Evolutionary conservation across 1,140 invertebrate genomes (phyloP).

Genomic region (Globodera ellingtonae): DNA sequence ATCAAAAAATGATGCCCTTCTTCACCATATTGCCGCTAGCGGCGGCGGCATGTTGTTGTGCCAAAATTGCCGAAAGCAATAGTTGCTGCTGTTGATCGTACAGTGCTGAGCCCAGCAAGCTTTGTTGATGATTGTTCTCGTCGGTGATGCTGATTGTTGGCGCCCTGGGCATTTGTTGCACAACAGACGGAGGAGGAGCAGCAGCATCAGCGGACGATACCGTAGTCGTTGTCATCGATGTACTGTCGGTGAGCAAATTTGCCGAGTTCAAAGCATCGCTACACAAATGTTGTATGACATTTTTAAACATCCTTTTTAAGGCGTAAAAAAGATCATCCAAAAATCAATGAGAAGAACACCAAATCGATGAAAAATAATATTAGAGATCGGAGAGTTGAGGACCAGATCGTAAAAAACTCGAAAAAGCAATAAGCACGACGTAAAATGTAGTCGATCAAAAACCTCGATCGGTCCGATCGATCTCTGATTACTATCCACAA

Average conservation of each 20-base stretch:
- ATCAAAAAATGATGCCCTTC: neutral
- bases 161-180: constrained; percentile 40
- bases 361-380: too few species aligned
- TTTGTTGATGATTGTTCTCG: constrained; percentile 57
- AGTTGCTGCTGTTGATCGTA: constrained; percentile 33
- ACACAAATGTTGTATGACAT: neutral
- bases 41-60: neutral
- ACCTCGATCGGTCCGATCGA: neutral
- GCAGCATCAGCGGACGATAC: constrained; percentile 2
- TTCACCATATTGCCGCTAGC: neutral
- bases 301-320: too few species aligned
- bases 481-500: neutral
- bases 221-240: neutral
- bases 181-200: neutral
- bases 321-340: too few species aligned
- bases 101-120: constrained; percentile 32
- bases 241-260: neutral
- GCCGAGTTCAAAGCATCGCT: neutral
- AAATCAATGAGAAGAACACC: too few species aligned
- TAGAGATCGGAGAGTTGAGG: neutral
- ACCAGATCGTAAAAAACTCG: neutral
- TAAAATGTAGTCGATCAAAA: too few species aligned
- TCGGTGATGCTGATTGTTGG: constrained; percentile 63
- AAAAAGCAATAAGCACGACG: too few species aligned
- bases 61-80: neutral